Conservation (phyloP, 2,888 invertebrate species). For the Leptogaster cylindrica region DNA sequence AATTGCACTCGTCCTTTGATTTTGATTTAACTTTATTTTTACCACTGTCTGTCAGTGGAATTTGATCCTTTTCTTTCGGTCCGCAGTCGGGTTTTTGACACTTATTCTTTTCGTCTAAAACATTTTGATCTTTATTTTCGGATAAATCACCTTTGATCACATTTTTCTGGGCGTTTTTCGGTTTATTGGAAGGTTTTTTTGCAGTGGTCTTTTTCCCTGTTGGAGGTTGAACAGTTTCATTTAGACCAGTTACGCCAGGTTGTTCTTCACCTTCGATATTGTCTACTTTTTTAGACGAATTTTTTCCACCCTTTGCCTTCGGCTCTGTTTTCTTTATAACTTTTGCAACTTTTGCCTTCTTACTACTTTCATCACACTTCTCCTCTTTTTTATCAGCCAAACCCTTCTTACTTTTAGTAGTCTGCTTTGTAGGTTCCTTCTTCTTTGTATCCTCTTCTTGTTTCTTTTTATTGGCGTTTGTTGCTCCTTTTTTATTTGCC, state of each 20-base stretch:
- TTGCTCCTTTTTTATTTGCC: slow-evolving; percentile 25
- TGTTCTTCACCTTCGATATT: background rate
- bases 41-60: background rate
- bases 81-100: background rate
- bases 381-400: slow-evolving; percentile 7
- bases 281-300: background rate
- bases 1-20: background rate
- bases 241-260: too few relatives aligned
- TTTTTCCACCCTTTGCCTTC: background rate
- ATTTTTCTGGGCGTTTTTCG: slow-evolving; percentile 12
- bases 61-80: background rate
- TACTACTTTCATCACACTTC: background rate
- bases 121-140: background rate
- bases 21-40: slow-evolving; percentile 14
- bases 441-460: background rate
- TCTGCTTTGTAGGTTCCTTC: background rate
- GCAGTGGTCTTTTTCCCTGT: slow-evolving; percentile 3
- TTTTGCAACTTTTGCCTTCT: background rate
- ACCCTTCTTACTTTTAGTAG: slow-evolving; percentile 9
- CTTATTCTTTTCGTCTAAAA: background rate
- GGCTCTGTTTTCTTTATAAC: background rate
- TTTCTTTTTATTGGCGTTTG: background rate
- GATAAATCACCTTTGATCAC: background rate
- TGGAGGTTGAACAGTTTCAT: too few relatives aligned
- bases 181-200: background rate